A percentile compares a stretch with the other conserved stretches of the same genome.
Conservation (phyloP, 2,797 vertebrate genomes). For the Oceanodroma leucorhoa region DNA sequence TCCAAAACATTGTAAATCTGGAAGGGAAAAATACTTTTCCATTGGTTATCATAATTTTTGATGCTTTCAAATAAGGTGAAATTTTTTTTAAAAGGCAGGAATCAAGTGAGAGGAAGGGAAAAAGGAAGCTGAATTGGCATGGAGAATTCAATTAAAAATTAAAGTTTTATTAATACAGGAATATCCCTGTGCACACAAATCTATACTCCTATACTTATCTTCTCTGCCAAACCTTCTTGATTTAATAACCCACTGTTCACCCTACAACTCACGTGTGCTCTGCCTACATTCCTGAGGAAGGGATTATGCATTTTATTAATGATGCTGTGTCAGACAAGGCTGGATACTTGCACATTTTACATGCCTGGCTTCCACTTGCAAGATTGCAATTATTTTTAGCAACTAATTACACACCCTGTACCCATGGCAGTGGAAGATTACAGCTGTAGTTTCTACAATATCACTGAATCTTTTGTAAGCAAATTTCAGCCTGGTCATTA, state of each 20-base stretch:
- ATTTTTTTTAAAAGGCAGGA: neutral
- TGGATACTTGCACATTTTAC: neutral
- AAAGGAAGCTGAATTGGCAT: neutral
- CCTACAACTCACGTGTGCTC: neutral
- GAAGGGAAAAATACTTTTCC: neutral
- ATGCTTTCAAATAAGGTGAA: neutral
- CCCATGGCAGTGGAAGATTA: neutral
- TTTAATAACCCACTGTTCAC: constrained; percentile 21
- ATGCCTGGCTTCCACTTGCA: constrained; percentile 4
- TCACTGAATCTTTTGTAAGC: neutral
- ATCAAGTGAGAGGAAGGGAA: neutral
- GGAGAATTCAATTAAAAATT: constrained; percentile 25
- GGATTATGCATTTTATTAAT: constrained; percentile 28
- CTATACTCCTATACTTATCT: neutral
- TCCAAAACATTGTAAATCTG: neutral
- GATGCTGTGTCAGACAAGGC: neutral
- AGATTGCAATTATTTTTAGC: constrained; percentile 48
- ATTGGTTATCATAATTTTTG: neutral
- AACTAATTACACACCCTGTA: neutral
- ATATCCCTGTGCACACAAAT: neutral
- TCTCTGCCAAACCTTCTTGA: neutral
- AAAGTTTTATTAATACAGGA: constrained; percentile 23
- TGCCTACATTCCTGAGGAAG: neutral
- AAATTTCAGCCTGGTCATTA: neutral
- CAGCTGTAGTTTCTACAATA: neutral